Conservation (phyloP, 2,113 vertebrate species). For the human region DNA sequence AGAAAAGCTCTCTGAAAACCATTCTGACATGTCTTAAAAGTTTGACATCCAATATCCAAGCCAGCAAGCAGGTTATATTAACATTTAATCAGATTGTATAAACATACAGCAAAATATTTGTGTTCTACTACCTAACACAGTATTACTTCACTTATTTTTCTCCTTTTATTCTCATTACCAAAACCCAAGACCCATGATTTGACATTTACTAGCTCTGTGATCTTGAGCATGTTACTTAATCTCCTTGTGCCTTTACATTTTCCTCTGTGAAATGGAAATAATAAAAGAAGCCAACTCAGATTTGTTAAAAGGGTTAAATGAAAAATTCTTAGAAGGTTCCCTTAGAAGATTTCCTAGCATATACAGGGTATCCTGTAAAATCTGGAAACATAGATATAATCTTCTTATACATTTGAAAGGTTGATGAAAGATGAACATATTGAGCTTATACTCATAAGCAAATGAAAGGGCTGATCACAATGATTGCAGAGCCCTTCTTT, state of each 20-base stretch:
- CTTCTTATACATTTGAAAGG: neutral
- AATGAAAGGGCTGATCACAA: neutral
- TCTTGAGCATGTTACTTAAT: constrained; percentile 18
- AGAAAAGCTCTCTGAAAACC: constrained; percentile 22
- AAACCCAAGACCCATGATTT: neutral
- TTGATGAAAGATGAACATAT: neutral
- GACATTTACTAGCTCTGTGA: neutral
- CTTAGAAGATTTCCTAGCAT: neutral
- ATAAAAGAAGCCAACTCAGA: neutral
- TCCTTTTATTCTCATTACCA: neutral
- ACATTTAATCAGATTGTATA: neutral
- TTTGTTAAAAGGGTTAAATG: neutral
- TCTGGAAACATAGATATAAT: neutral
- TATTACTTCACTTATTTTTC: neutral
- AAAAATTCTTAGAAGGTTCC: neutral
- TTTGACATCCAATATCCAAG: neutral
- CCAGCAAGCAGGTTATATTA: constrained; percentile 7
- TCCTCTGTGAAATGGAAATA: constrained; percentile 15
- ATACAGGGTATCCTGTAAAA: neutral
- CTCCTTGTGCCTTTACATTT: neutral
- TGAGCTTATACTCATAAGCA: neutral
- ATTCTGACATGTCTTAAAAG: neutral
- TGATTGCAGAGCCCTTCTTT: neutral
- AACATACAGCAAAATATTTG: constrained; percentile 32
- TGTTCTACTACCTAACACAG: neutral